Conservation (phyloP, 1,140 invertebrate species). For the Danaus melanippus region DNA sequence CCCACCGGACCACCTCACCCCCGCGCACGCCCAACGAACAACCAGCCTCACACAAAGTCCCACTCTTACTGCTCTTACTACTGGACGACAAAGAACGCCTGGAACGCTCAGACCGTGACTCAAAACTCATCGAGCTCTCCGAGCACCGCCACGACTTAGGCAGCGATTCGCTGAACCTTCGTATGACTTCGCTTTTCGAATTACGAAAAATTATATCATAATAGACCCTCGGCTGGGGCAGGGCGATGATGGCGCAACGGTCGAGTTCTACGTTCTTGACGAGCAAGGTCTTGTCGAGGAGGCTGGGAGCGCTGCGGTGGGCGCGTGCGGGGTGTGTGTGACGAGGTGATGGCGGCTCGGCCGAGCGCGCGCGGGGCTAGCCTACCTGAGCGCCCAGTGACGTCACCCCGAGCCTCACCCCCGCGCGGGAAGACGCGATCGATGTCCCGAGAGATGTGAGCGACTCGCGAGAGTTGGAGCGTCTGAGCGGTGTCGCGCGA, state of each 20-base stretch:
- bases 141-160: constrained; percentile 65
- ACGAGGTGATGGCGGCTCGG: constrained; percentile 51
- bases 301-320: constrained; percentile 47
- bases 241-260: constrained; percentile 61
- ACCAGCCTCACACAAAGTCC: constrained; percentile 8
- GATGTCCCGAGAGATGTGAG: constrained; percentile 84
- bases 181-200: constrained; percentile 39
- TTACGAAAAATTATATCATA: constrained; percentile 56
- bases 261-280: constrained; percentile 58
- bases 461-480: constrained; percentile 88
- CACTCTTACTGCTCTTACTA: constrained; percentile 30
- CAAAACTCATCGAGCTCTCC: constrained; percentile 54
- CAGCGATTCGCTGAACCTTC: constrained; percentile 50
- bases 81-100: constrained; percentile 40
- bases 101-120: constrained; percentile 39
- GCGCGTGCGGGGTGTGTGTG: constrained; percentile 37
- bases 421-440: constrained; percentile 72
- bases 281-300: constrained; percentile 59
- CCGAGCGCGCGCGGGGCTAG: constrained; percentile 71
- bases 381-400: constrained; percentile 81
- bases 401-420: constrained; percentile 79
- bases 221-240: constrained; percentile 54
- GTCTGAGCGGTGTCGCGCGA: constrained; percentile 75
- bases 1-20: constrained; percentile 56
- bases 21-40: constrained; percentile 27